Conservation (phyloP, 2,113 vertebrate species). For the Podocnemis expansa region DNA sequence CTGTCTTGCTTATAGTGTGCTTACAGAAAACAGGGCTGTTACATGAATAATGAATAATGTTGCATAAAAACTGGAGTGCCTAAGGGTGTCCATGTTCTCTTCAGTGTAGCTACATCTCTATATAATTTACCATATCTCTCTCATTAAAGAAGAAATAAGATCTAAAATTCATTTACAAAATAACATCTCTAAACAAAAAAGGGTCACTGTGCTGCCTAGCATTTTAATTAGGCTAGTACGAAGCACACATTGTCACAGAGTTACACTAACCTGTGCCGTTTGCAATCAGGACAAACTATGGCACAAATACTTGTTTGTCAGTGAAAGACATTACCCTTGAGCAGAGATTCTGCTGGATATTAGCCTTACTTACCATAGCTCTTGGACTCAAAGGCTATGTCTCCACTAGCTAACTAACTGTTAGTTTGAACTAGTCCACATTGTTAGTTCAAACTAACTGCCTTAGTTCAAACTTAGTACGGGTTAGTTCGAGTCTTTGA, state of each 20-base stretch:
- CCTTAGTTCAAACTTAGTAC: too few species aligned
- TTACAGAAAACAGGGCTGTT: background rate
- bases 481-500: too few species aligned
- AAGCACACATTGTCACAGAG: background rate
- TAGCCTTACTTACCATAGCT: background rate
- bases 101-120: slow-evolving; percentile 17
- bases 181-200: slow-evolving; percentile 42
- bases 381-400: background rate
- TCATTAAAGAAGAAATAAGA: slow-evolving; percentile 10
- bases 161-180: slow-evolving; percentile 58
- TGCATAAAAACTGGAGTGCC: slow-evolving; percentile 56
- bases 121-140: slow-evolving; percentile 63
- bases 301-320: background rate
- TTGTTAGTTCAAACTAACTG: too few species aligned
- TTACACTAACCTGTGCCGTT: slow-evolving; percentile 74
- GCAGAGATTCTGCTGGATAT: background rate
- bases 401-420: too few species aligned
- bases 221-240: slow-evolving; percentile 33
- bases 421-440: too few species aligned
- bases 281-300: background rate
- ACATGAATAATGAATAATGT: slow-evolving; percentile 60
- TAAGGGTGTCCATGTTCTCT: background rate
- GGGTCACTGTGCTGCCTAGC: slow-evolving; percentile 61
- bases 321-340: background rate
- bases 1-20: slow-evolving; percentile 9